A percentile compares a stretch with the other conserved stretches of the same genome.
phyloP scores from a whole-genome alignment of 2,797 vertebrate genomes.

The Pitangus sulphuratus region DNA sequence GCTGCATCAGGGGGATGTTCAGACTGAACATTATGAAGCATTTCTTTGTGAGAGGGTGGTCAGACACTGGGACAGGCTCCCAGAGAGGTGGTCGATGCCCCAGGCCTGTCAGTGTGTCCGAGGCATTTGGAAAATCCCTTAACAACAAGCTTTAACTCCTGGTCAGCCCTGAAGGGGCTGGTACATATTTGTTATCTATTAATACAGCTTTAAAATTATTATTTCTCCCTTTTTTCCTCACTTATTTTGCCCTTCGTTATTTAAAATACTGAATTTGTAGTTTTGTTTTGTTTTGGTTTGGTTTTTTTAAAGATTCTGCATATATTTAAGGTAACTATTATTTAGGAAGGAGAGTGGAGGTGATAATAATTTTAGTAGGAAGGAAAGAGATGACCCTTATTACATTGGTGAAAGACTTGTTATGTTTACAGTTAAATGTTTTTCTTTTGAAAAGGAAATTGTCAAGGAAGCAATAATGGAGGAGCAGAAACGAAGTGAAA shows the following conservation, averaged over 20 bases:
- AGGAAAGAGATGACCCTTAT: neutral
- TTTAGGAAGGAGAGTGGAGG: neutral
- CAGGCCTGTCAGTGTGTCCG: neutral
- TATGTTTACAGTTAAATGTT: neutral
- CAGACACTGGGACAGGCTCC: neutral
- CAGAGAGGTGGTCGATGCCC: neutral
- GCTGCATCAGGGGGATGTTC: neutral
- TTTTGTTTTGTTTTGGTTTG: neutral
- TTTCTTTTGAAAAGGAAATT: constrained; percentile 67
- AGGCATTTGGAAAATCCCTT: neutral
- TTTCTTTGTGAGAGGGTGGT: neutral
- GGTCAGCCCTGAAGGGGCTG: neutral
- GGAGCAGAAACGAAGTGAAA: constrained; percentile 75
- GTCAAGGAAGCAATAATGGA: constrained; percentile 75
- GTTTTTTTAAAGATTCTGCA: neutral
- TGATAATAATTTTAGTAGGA: neutral
- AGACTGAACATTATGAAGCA: neutral
- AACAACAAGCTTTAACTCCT: neutral
- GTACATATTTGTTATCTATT: neutral
- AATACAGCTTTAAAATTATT: neutral
- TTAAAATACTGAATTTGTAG: neutral
- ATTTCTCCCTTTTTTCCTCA: neutral
- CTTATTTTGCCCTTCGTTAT: neutral
- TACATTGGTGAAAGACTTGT: neutral
- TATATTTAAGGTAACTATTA: neutral